Conservation (phyloP, 1,140 invertebrate species). For the Acromyrmex heyeri region DNA sequence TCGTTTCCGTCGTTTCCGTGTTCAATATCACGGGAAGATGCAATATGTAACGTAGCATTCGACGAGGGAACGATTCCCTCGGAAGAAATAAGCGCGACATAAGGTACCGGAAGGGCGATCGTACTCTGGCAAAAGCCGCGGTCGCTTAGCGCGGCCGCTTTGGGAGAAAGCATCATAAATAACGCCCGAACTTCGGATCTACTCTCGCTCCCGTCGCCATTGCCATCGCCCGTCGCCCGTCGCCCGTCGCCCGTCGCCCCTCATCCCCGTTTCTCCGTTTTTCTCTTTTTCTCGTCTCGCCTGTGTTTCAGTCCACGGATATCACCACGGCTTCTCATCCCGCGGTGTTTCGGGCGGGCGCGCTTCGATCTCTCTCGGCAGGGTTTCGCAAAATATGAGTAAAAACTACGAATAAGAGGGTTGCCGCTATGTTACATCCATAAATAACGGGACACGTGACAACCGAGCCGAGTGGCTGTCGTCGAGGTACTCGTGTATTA, state of each 20-base stretch:
- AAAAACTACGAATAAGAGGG: slow-evolving; percentile 85
- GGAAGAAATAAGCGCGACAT: slow-evolving; percentile 60
- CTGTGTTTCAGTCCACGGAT: slow-evolving; percentile 75
- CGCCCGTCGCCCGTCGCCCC: slow-evolving; percentile 16
- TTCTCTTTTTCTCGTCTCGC: slow-evolving; percentile 71
- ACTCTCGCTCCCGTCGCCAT: slow-evolving; percentile 44
- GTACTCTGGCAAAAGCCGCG: slow-evolving; percentile 72
- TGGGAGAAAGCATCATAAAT: slow-evolving; percentile 83
- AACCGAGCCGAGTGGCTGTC: slow-evolving; percentile 76
- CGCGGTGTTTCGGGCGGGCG: slow-evolving; percentile 48
- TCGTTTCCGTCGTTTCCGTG: background rate
- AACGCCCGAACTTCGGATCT: slow-evolving; percentile 80
- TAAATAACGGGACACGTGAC: slow-evolving; percentile 83
- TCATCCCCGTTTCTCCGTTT: slow-evolving; percentile 29
- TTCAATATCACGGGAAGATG: background rate
- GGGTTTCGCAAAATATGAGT: slow-evolving; percentile 80
- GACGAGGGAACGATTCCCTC: slow-evolving; percentile 56
- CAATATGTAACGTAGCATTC: slow-evolving; percentile 47
- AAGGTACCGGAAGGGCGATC: slow-evolving; percentile 70
- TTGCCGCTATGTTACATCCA: slow-evolving; percentile 78
- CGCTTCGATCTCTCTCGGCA: slow-evolving; percentile 64
- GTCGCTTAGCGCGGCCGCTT: slow-evolving; percentile 69
- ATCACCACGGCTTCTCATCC: slow-evolving; percentile 74
- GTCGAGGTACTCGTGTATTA: slow-evolving; percentile 68
- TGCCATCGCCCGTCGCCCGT: background rate